Percentiles rank a stretch among this genome's conserved stretches.
Conservation (phyloP, 2,113 vertebrate species). For the Cynocephalus volans region DNA sequence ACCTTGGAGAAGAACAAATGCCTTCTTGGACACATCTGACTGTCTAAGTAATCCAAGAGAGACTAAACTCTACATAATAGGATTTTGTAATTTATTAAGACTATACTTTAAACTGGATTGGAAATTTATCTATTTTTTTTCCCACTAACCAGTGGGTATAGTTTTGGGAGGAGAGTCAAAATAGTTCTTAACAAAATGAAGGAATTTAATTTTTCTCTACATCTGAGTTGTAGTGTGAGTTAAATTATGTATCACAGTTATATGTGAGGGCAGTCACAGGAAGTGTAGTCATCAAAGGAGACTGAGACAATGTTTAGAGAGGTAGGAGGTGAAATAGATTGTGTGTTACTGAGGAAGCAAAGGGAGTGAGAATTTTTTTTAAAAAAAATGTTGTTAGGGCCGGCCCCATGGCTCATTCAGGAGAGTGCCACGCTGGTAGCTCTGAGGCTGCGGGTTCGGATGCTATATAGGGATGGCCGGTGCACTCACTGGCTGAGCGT, state of each 20-base stretch:
- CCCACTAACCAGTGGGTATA: neutral
- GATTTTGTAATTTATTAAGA: conserved; percentile 24
- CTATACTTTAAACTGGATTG: neutral
- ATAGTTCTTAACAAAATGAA: conserved; percentile 58
- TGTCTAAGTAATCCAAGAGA: neutral
- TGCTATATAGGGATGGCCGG: too few relatives aligned
- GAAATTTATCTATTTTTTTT: neutral
- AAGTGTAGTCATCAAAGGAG: conserved; percentile 35
- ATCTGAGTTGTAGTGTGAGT: neutral
- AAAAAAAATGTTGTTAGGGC: too few relatives aligned
- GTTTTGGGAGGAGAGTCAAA: conserved; percentile 50
- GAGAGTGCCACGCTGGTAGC: too few relatives aligned
- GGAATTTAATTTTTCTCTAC: conserved; percentile 45
- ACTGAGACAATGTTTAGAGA: conserved; percentile 29
- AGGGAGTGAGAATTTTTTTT: neutral
- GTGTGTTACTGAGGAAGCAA: neutral
- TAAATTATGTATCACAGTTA: conserved; percentile 27
- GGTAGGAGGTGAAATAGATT: neutral
- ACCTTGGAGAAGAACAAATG: neutral
- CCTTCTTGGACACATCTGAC: conserved; percentile 19
- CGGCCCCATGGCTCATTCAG: too few relatives aligned
- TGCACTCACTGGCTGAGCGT: too few relatives aligned
- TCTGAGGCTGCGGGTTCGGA: too few relatives aligned
- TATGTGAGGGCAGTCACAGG: conserved; percentile 50
- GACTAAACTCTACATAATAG: neutral